Conservation (phyloP, 2,797 vertebrate genomes). For the Lacerta agilis region DNA sequence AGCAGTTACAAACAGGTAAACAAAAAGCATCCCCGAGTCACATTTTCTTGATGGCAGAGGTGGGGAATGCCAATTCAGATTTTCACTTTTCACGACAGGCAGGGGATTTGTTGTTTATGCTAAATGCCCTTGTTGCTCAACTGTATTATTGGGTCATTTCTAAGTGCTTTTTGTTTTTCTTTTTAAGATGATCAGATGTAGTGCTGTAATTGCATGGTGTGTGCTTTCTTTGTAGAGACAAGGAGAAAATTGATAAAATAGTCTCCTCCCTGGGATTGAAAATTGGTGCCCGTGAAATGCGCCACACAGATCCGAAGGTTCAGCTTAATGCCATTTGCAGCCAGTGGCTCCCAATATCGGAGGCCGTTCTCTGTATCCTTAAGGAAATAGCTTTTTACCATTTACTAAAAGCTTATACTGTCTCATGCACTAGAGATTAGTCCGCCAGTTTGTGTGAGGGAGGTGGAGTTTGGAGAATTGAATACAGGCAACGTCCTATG, state of each 20-base stretch:
- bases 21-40: too few species aligned
- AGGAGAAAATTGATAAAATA: constrained; percentile 94
- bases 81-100: background rate
- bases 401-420: background rate
- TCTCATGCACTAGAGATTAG: background rate
- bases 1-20: constrained; percentile 89
- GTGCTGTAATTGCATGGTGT: background rate
- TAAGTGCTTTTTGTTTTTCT: background rate
- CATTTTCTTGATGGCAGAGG: background rate
- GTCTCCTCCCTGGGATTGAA: constrained; percentile 89
- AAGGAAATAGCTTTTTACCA: background rate
- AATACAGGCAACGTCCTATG: too few species aligned
- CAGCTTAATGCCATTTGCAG: constrained; percentile 92
- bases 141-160: background rate
- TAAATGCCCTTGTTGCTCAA: background rate
- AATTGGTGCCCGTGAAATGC: constrained; percentile 86
- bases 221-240: constrained; percentile 81
- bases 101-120: background rate
- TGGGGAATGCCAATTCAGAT: background rate
- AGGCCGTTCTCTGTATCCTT: constrained; percentile 95
- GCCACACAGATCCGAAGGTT: constrained; percentile 92
- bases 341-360: constrained; percentile 95
- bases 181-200: background rate
- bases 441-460: too few species aligned
- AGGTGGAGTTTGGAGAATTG: background rate